Evolutionary conservation across 37 sponge, comb jelly and placozoan species (phyloP).

Genomic region (Aphrocallistes beatrix): DNA sequence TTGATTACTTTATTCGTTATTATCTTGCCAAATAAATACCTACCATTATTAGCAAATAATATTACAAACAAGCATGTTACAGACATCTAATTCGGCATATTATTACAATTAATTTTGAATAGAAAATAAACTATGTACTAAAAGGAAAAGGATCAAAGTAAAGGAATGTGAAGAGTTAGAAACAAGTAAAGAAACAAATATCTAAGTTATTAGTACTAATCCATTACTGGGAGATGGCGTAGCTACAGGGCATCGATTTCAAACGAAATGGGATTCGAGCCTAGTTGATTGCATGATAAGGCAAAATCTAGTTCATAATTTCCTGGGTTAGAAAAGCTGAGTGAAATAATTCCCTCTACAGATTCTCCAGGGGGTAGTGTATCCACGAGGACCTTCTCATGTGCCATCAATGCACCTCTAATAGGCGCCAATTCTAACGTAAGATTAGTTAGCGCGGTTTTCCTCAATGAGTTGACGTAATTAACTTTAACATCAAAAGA

Average conservation of each 20-base stretch:
- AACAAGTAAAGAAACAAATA: no score
- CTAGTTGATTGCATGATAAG: neutral
- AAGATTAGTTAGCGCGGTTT: neutral
- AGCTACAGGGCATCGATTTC: neutral
- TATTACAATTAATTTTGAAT: no score
- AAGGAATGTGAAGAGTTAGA: no score
- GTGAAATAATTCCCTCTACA: neutral
- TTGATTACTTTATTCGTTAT: no score
- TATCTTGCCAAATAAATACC: no score
- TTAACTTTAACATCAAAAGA: neutral
- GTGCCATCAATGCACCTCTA: neutral
- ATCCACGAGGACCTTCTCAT: neutral
- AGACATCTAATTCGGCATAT: no score
- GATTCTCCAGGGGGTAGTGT: neutral
- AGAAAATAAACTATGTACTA: no score
- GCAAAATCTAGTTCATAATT: neutral
- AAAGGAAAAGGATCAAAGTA: no score
- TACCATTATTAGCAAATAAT: no score
- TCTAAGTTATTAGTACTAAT: no score
- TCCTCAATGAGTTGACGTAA: neutral
- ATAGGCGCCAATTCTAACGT: neutral
- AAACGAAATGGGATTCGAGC: neutral
- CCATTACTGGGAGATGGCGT: no score
- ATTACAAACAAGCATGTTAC: no score
- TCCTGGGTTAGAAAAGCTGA: neutral